A percentile compares a stretch with the other conserved stretches of the same genome.
These are phyloP conservation scores for Numida meleagris DNA, from an alignment of 2,113 vertebrate genomes.

Conservation along the genomic window DNA sequence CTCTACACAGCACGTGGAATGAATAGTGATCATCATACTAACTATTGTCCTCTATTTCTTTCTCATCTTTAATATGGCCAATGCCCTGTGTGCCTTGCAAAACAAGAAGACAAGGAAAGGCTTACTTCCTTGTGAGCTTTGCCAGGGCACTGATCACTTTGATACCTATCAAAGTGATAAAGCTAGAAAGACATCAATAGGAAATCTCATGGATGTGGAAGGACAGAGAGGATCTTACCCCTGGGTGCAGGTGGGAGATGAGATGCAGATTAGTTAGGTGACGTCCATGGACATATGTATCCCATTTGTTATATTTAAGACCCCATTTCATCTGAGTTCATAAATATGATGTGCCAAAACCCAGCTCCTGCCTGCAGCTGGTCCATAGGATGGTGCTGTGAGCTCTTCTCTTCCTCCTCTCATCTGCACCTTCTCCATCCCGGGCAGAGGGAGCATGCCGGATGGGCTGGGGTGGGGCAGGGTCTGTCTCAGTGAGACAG, in stretches of 20 bases:
- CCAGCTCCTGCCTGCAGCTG: not conserved
- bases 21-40: not conserved
- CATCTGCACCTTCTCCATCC: rapidly evolving
- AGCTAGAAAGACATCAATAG: not conserved
- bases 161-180: not conserved
- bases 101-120: not conserved
- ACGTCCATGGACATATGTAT: not conserved
- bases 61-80: not conserved
- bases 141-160: not conserved
- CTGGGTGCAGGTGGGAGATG: not conserved
- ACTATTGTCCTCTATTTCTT: not conserved
- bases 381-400: not conserved
- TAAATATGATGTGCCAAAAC: not conserved
- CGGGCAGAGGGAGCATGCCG: not conserved
- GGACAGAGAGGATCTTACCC: not conserved
- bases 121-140: not conserved
- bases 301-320: not conserved
- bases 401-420: not conserved
- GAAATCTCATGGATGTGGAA: not conserved
- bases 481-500: not conserved
- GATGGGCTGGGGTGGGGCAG: rapidly evolving
- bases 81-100: not conserved
- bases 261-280: not conserved
- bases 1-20: not conserved
- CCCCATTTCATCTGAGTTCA: not conserved